Evolutionary conservation across 2,888 invertebrate species (phyloP).

Genomic region (Trisateles emortualis): DNA sequence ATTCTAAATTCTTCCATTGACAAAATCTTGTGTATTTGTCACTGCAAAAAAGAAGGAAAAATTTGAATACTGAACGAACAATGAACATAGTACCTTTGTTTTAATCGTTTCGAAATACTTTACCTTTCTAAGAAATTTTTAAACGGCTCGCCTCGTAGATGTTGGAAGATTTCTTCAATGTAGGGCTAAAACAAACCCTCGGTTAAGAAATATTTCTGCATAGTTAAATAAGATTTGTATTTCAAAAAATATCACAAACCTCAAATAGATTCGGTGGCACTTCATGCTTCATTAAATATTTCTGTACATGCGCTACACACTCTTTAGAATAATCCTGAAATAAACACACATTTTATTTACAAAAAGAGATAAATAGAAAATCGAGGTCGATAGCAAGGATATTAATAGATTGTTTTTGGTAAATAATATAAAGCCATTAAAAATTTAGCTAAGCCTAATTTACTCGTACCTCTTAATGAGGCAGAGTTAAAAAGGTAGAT

Average conservation of each 20-base stretch:
- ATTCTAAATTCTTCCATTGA: constrained; percentile 99
- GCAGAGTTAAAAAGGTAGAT: too few species aligned
- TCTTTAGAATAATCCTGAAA: constrained; percentile 99
- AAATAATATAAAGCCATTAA: too few species aligned
- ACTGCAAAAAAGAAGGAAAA: constrained; percentile 87
- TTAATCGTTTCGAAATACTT: neutral
- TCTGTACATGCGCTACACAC: constrained; percentile 98
- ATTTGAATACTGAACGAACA: neutral
- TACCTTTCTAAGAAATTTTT: constrained; percentile 99
- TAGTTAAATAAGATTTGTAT: neutral
- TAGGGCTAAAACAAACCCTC: constrained; percentile 93
- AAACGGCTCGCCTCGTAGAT: constrained; percentile 98
- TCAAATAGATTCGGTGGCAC: constrained; percentile 99
- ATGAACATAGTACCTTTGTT: neutral
- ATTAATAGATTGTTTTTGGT: neutral
- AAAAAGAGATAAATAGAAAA: constrained; percentile 29
- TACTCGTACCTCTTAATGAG: too few species aligned
- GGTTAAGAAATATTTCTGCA: neutral
- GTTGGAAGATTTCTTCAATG: constrained; percentile 99
- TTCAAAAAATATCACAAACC: constrained; percentile 85
- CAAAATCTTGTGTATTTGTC: constrained; percentile 99
- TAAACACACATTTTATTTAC: constrained; percentile 53
- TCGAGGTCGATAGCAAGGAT: constrained; percentile 31
- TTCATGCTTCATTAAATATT: constrained; percentile 98
- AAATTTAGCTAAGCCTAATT: too few species aligned